Conservation (phyloP, 2,113 vertebrate species). For the Ailuropoda melanoleuca region DNA sequence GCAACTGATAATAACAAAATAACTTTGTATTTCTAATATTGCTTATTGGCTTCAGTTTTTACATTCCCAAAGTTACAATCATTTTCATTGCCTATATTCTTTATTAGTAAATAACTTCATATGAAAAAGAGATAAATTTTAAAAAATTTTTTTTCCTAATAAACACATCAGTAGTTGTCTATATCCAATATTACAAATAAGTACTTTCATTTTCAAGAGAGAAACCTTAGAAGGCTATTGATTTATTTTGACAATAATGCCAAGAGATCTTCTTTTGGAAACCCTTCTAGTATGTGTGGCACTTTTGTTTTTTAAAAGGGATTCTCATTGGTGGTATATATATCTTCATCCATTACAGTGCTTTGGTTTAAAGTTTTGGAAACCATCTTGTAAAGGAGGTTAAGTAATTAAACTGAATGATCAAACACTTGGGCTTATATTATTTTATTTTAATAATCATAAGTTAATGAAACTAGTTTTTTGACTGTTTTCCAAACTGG, state of each 20-base stretch:
- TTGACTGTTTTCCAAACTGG: neutral
- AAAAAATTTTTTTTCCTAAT: neutral
- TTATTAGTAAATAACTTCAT: conserved; percentile 12
- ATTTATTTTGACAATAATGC: neutral
- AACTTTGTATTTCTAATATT: conserved; percentile 27
- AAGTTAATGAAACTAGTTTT: conserved; percentile 17
- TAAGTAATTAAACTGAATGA: neutral
- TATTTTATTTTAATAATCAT: conserved; percentile 48
- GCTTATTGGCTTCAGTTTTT: neutral
- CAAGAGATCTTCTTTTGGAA: neutral
- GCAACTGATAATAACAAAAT: neutral
- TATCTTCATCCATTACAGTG: neutral
- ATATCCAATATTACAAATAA: conserved; percentile 7
- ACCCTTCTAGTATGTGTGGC: neutral
- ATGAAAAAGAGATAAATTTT: neutral
- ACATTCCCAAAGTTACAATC: neutral
- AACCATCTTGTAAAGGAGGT: neutral
- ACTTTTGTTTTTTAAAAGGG: neutral
- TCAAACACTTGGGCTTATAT: neutral
- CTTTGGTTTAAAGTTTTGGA: conserved; percentile 5
- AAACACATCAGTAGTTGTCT: neutral
- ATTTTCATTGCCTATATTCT: neutral
- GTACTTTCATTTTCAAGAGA: neutral
- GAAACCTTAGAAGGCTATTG: neutral
- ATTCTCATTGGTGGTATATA: neutral